Base-by-base conservation (phyloP, 2,888 invertebrate species). In the Coelopa pilipes region DNA sequence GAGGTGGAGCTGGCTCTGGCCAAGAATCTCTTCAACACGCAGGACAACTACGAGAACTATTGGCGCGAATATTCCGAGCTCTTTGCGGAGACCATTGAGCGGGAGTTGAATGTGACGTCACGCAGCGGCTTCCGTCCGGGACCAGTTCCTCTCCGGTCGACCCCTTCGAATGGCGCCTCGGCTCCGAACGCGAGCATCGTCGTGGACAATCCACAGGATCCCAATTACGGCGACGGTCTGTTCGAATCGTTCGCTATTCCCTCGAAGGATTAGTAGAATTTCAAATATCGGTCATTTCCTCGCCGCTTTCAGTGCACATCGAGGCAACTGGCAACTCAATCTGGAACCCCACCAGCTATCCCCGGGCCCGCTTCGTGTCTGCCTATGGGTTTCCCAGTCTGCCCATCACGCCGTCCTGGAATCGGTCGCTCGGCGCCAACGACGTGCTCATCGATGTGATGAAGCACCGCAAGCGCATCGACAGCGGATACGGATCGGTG, bases 341-440 rank as follows among this genome's bases (percentile, higher is more conserved):
- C 71, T 99, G 97, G 96, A 89, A 94, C 81, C 89, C 92, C 66
- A 90, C 90, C 74, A 92, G 91, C 9, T 97, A 93, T 85, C 94
- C 94, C 0, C 90, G 90, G 13, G 92, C 96, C 0, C 90, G 99
- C 80, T 98, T 99, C 87, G 92, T 93, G 4, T 98, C 98, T 0
- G 99, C 99, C 87, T 99, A 96, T 84, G 99, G 99, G 0, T 93
- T 95, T 78, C 98, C 99, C 87, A 94, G 97, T 0, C 89, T 95
- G 78, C 97, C 98, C 0, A 92, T 93, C 0, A 84, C 92, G 17
- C 88, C 89, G 55, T 92, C 96, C 0, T 89, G 95, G 87, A 83
- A 88, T 62, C 89, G 90, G n/a, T 92, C 92, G 0, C 89, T 91
- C 0, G 87, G 88, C 15, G 15, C 46, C 0, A 85, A 87, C 7